Base-by-base conservation (phyloP, 2,888 invertebrate genomes). In the Macropis europaea region DNA sequence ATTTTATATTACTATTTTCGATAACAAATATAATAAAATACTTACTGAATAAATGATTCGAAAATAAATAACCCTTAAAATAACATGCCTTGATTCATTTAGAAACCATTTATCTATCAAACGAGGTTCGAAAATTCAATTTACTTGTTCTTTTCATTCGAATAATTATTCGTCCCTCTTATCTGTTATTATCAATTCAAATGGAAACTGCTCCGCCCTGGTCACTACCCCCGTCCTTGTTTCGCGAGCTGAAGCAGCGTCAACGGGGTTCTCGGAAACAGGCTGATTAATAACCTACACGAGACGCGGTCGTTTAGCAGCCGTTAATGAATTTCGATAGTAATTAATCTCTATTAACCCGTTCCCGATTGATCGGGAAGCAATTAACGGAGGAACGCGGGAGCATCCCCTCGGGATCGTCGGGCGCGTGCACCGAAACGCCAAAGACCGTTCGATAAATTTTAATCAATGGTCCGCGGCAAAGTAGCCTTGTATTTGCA, bases 311-410 rank as follows among this genome's bases (percentile, higher is more conserved):
- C 38, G 26, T 26, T 59, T 59, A 48, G 19, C 1, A 28, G 26
- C 17, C 13, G 34, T 59, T 48, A 59, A 59, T 48, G 59, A 59
- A 62, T 28, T 22, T 56, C n/a, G 19, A 2, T n/a, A 11, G 54
- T 3, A 36, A 61, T 53, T 28, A 43, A 36, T 45, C 43, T 43
- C 26, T 54, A 32, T 59, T 63, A 48, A 63, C 13, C 4, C 24
- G 15, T 45, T 17, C 17, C 0, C 24, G 13, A 22, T 48, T 1
- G 50, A 43, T 60, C 42, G 22, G 19, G 22, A 19, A 36, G 17
- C 34, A 50, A 60, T 60, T 50, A 66, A 66, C 19, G 19, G 11
- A 28, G 7, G 38, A 7, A 3, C 40, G 11, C 15, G n/a, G 5
- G 19, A 42, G n/a, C 17, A 22, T 52, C 28, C 42, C 13, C 6